Base-by-base conservation (phyloP, 2,888 invertebrate species). In the Athalia cordata region DNA sequence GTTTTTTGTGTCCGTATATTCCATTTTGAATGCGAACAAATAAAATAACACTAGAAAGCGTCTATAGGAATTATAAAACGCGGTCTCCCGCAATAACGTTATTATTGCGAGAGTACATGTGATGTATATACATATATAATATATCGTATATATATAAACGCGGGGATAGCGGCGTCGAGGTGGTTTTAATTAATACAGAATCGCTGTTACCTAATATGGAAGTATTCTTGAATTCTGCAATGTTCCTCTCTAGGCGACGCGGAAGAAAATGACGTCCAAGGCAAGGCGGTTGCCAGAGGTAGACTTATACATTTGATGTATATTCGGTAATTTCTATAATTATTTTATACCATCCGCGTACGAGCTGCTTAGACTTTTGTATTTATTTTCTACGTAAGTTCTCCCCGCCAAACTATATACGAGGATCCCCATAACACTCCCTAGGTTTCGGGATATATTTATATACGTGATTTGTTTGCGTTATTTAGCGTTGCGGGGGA, bases 221-320 rank as follows among this genome's bases (percentile, higher is more conserved):
- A 49, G 61, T 64, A 43, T 75, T 64, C 50, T 75, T 75, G 52
- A 62, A 75, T 49, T 75, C 75, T 29, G 15, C 62, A 62, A 8
- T 62, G 13, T 50, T 29, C 49, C 29, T 49, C 75, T 57, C 11
- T 13, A 64, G 62, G 62, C 75, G 5, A 75, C 11, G 75, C 75
- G 75, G 75, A 75, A 75, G 75, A 29, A 29, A 29, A 75, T 62
- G 62, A 75, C 75, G 75, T 75, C 75, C 75, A 75, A 75, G 75
- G 75, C 43, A 64, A 75, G 52, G 43, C 59, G 47, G 47, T 59
- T 70, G 57, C 43, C 55, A 55, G 68, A 68, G 68, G 50, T 55
- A 68, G 55, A 15, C 62, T 62, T 15, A 13, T 15, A 13, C 62
- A 7, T 8, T 13, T 11, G 8, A 13, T 62, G 15, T 62, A 62